Evolutionary conservation across 2,113 vertebrate species (phyloP).

Genomic region (Aspiorhynchus laticeps): DNA sequence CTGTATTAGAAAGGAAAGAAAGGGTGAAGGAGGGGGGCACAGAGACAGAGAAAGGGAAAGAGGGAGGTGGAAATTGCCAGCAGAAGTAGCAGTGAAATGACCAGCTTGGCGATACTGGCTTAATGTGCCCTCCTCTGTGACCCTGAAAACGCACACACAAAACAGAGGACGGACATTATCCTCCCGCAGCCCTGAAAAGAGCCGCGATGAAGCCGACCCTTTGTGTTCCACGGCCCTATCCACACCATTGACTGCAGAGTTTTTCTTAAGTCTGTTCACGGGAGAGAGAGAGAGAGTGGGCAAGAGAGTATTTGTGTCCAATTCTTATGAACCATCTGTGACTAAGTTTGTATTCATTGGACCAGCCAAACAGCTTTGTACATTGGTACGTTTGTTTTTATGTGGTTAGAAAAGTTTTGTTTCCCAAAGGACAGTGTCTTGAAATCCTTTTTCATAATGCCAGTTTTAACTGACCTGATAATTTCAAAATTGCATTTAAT

Average conservation of each 20-base stretch:
- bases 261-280: slow-evolving; percentile 65
- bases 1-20: slow-evolving; percentile 55
- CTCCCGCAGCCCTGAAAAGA: slow-evolving; percentile 84
- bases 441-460: background rate
- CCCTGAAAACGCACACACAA: slow-evolving; percentile 86
- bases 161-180: slow-evolving; percentile 87
- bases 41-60: slow-evolving; percentile 62
- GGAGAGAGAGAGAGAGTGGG: slow-evolving; percentile 53
- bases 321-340: slow-evolving; percentile 95
- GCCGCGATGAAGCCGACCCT: slow-evolving; percentile 89
- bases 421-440: background rate
- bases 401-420: slow-evolving; percentile 13
- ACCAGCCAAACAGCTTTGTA: slow-evolving; percentile 82
- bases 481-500: background rate
- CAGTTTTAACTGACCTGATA: background rate
- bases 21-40: slow-evolving; percentile 12
- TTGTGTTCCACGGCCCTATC: slow-evolving; percentile 85
- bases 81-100: slow-evolving; percentile 82
- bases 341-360: slow-evolving; percentile 84
- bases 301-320: slow-evolving; percentile 65
- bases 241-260: slow-evolving; percentile 84
- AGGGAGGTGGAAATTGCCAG: slow-evolving; percentile 76
- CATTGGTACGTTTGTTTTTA: slow-evolving; percentile 25
- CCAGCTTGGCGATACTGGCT: slow-evolving; percentile 83
- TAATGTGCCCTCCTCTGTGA: slow-evolving; percentile 88